Base-by-base conservation (phyloP, 2,888 invertebrate species). In the Ceramica pisi region DNA sequence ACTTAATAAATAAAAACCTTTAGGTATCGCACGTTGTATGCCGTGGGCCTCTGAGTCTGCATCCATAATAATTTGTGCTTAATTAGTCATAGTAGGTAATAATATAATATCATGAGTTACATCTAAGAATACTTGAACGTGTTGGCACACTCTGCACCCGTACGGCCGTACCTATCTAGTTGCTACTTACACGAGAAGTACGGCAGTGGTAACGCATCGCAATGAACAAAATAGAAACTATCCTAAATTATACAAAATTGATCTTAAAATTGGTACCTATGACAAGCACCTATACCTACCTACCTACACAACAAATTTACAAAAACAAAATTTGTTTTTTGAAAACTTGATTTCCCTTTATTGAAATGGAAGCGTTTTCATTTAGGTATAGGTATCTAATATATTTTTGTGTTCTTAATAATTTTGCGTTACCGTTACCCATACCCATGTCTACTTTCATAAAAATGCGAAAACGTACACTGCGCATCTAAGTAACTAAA, bases 91-190 rank as follows among this genome's bases (percentile, higher is more conserved):
- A 59, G 4, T 78, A 59, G 4, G n/a, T 50, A 23, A 23, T 46
- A 14, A 51, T 50, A 69, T 71, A 78, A 78, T 60, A 84, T 67
- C 48, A 65, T 66, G 38, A 60, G 62, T 62, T 85, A 83, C 65
- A 68, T 75, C 71, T 87, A 79, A 61, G 78, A 85, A 88, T 82
- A 87, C 82, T 86, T 80, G 65, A 31, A 16, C 44, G 71, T 68
- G 73, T 86, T 85, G 87, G 85, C 86, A 85, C 85, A 64, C 44
- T 55, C 65, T 71, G 87, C 85, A 78, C 87, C 83, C 63, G 61
- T 44, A n/a, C n/a, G n/a, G n/a, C n/a, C n/a, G n/a, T n/a, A n/a
- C n/a, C n/a, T n/a, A n/a, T n/a, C n/a, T n/a, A 63, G 60, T 65
- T 56, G 56, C 72, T 69, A 69, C 46, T 35, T 48, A 51, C 41